Percentiles rank a stretch among this genome's conserved stretches.
These are phyloP conservation scores for Gasteruption jaculator DNA, from an alignment of 2,888 invertebrate species.

Conservation along the genomic window DNA sequence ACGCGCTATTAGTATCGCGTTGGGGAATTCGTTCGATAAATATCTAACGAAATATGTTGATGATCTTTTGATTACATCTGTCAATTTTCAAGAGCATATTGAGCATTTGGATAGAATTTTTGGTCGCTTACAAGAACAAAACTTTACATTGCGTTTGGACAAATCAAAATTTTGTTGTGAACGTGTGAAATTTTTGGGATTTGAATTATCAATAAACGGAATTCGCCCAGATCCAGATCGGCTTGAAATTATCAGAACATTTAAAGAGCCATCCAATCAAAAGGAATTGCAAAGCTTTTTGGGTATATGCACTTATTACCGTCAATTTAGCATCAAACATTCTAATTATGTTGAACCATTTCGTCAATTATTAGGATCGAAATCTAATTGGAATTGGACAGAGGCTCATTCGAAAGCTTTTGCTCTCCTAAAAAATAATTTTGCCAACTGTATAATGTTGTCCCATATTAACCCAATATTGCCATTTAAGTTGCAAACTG, in stretches of 20 bases:
- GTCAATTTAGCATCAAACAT: constrained; percentile 1
- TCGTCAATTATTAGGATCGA: background rate
- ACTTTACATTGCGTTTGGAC: constrained; percentile 20
- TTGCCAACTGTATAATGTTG: background rate
- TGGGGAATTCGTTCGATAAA: constrained; percentile 27
- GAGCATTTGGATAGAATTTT: background rate
- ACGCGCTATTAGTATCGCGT: constrained; percentile 22
- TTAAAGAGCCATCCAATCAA: background rate
- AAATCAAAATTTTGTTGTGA: constrained; percentile 28
- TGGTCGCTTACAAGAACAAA: constrained; percentile 9
- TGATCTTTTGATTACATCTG: constrained; percentile 13
- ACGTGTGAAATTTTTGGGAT: constrained; percentile 23
- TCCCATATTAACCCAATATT: background rate
- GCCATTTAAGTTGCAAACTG: constrained; percentile 5
- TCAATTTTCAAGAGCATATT: constrained; percentile 11
- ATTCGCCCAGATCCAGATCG: constrained; percentile 17
- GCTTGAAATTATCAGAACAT: constrained; percentile 25
- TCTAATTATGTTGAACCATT: constrained; percentile 2
- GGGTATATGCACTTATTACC: constrained; percentile 4
- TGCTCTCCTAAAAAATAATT: background rate
- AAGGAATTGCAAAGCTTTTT: constrained; percentile 2
- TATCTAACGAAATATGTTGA: constrained; percentile 17
- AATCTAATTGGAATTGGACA: constrained; percentile 2
- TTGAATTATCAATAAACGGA: constrained; percentile 13
- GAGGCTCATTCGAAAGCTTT: background rate